phyloP scores from a whole-genome alignment of 2,888 invertebrate species.

The Calameuta filiformis region DNA sequence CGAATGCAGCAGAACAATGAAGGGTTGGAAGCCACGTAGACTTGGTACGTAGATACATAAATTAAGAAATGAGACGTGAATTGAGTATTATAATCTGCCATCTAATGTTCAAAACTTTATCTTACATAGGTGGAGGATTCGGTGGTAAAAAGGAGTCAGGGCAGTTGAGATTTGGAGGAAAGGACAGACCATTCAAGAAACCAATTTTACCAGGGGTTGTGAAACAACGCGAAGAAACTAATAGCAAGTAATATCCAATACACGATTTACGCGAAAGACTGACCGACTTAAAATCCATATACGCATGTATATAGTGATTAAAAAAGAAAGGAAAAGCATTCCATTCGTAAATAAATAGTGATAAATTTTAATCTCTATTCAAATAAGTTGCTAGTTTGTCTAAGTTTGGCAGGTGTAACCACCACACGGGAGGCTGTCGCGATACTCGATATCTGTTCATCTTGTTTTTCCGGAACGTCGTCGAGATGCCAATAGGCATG shows the following conservation, averaged over 20 bases:
- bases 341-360: neutral
- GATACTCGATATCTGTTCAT: neutral
- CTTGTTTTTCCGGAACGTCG: neutral
- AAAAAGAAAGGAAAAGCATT: neutral
- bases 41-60: constrained; percentile 67
- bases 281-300: neutral
- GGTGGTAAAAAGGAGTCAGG: constrained; percentile 89
- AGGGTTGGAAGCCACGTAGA: constrained; percentile 86
- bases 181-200: constrained; percentile 79
- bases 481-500: neutral
- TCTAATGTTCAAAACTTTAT: neutral
- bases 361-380: neutral
- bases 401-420: neutral
- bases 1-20: constrained; percentile 77
- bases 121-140: constrained; percentile 78
- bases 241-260: neutral
- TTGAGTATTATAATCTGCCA: neutral
- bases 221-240: neutral
- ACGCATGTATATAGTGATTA: neutral
- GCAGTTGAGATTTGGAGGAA: constrained; percentile 87
- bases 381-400: neutral
- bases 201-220: constrained; percentile 67
- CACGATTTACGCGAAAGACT: neutral
- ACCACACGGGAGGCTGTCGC: neutral
- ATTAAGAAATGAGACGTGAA: neutral